A percentile compares a stretch with the other conserved stretches of the same genome.
Evolutionary conservation across 2,797 vertebrate species (phyloP).

Genomic region (Rhinichthys osculus): DNA sequence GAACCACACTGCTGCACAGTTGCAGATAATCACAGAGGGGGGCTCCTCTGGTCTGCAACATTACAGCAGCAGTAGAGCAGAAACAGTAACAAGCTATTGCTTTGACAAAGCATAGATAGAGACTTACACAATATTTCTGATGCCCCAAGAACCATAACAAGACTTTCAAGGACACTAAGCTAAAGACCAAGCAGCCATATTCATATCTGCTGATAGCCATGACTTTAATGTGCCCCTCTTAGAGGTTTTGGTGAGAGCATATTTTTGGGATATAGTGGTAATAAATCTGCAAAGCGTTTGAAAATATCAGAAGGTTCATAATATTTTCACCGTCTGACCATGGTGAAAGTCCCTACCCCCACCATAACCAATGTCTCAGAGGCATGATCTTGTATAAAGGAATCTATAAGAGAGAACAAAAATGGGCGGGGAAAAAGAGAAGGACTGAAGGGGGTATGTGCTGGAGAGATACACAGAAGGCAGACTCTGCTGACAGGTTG

Average conservation of each 20-base stretch:
- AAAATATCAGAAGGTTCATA: background rate
- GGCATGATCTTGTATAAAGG: conserved; percentile 14
- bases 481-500: conserved; percentile 32
- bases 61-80: conserved; percentile 28
- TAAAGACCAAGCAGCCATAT: conserved; percentile 47
- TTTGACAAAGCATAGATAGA: conserved; percentile 44
- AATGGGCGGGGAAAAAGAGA: background rate
- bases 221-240: conserved; percentile 37
- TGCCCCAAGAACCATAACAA: conserved; percentile 11
- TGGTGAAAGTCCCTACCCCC: conserved; percentile 35
- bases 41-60: conserved; percentile 41
- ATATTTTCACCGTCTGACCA: background rate
- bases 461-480: conserved; percentile 16
- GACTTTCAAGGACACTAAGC: conserved; percentile 3
- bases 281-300: background rate
- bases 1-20: conserved; percentile 47
- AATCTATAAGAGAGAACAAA: conserved; percentile 7
- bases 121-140: conserved; percentile 15
- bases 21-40: conserved; percentile 53
- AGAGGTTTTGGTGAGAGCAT: conserved; percentile 1
- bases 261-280: conserved; percentile 17
- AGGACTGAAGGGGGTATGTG: conserved; percentile 20
- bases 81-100: conserved; percentile 42
- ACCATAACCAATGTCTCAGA: conserved; percentile 22
- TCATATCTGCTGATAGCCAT: conserved; percentile 47